phyloP scores from a whole-genome alignment of 2,888 invertebrate genomes.

The Amphipyra tragopoginis region DNA sequence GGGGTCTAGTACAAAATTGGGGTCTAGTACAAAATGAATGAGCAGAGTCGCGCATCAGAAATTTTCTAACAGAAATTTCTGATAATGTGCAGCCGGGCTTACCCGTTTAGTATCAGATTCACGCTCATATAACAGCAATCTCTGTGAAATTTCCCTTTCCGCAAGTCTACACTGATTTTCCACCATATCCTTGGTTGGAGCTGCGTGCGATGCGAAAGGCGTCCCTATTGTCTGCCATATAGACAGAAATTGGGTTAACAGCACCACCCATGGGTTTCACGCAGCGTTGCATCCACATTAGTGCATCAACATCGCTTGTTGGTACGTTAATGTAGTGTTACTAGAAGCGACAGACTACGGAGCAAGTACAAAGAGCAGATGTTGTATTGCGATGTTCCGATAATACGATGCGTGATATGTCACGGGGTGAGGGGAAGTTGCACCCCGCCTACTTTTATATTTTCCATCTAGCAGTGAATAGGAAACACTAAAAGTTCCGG shows the following conservation, averaged over 20 bases:
- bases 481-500: no score
- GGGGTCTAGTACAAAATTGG: no score
- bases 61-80: no score
- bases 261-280: constrained; percentile 65
- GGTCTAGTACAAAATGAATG: no score
- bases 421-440: no score
- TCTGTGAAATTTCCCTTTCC: constrained; percentile 46
- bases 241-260: constrained; percentile 66
- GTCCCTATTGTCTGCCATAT: constrained; percentile 56
- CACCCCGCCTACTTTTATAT: no score
- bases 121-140: constrained; percentile 29
- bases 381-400: no score
- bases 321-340: constrained; percentile 20
- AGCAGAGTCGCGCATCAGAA: no score
- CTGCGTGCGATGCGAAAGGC: constrained; percentile 51
- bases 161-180: constrained; percentile 35
- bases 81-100: no score
- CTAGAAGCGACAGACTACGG: constrained; percentile 35
- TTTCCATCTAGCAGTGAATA: no score
- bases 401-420: no score
- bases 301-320: constrained; percentile 49
- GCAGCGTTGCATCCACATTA: constrained; percentile 56
- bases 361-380: no score
- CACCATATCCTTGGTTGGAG: constrained; percentile 35
- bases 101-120: constrained; percentile 13